A percentile compares a stretch with the other conserved stretches of the same genome.
phyloP scores from a whole-genome alignment of 1,140 invertebrate species.

The Musca vetustissima region DNA sequence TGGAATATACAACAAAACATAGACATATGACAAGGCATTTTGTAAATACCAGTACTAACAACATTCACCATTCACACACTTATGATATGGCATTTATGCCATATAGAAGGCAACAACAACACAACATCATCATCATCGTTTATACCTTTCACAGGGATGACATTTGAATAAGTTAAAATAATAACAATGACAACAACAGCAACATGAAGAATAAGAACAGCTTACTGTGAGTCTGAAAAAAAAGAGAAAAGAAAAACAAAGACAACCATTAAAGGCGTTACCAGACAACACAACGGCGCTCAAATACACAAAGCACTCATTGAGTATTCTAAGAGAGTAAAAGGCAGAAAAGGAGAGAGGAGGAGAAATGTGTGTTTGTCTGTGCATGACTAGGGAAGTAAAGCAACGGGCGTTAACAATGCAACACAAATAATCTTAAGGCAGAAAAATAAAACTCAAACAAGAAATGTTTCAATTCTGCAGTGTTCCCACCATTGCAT shows the following conservation, averaged over 20 bases:
- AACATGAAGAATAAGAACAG: no score
- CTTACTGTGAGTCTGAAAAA: no score
- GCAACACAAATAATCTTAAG: constrained; percentile 35
- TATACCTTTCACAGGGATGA: constrained; percentile 27
- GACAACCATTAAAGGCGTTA: constrained; percentile 55
- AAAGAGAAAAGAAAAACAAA: constrained; percentile 44
- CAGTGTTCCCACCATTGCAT: constrained; percentile 6
- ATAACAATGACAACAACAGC: no score
- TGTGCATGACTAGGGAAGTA: no score
- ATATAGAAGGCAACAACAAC: no score
- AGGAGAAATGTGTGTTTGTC: no score
- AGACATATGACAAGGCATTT: no score
- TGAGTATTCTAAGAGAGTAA: no score
- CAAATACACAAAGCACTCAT: constrained; percentile 1
- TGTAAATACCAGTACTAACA: no score
- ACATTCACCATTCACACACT: no score
- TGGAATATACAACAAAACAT: constrained; percentile 8
- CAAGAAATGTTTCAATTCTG: constrained; percentile 26
- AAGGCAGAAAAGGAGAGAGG: no score
- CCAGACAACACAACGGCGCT: constrained; percentile 36
- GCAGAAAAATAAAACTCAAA: constrained; percentile 29
- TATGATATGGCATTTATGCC: no score
- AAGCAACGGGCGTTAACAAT: constrained; percentile 33
- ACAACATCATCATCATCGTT: neutral
- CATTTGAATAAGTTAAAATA: constrained; percentile 51